Percentiles rank a stretch among this genome's conserved stretches.
These are phyloP conservation scores for Rhincodon typus DNA, from an alignment of 2,797 vertebrate genomes.

Conservation along the genomic window DNA sequence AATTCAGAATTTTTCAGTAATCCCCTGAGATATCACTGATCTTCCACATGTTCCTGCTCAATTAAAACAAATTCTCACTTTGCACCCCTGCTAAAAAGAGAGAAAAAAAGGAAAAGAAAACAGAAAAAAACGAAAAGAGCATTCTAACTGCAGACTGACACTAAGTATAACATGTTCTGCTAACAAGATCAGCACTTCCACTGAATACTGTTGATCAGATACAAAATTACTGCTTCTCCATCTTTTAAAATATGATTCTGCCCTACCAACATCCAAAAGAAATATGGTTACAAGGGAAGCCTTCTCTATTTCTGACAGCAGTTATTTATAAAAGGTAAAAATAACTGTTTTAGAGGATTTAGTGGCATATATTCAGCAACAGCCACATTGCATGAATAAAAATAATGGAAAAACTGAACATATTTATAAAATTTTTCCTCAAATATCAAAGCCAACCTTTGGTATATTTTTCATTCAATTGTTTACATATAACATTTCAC, in stretches of 20 bases:
- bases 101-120: slow-evolving; percentile 42
- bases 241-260: not conserved
- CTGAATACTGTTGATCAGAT: not conserved
- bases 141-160: slow-evolving; percentile 22
- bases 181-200: slow-evolving; percentile 13
- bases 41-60: slow-evolving; percentile 99
- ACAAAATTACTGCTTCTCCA: not conserved
- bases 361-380: too few species aligned
- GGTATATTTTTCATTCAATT: slow-evolving; percentile 19
- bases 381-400: too few species aligned
- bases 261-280: not conserved
- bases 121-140: slow-evolving; percentile 24
- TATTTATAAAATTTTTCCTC: not conserved
- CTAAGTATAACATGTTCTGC: slow-evolving; percentile 15
- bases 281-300: not conserved
- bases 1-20: slow-evolving; percentile 92
- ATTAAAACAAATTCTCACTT: slow-evolving; percentile 98
- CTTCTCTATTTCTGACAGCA: slow-evolving; percentile 1
- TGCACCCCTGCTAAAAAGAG: slow-evolving; percentile 65
- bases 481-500: slow-evolving; percentile 20
- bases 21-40: slow-evolving; percentile 98
- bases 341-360: not conserved
- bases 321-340: not conserved
- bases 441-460: slow-evolving; percentile 25
- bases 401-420: not conserved